These are phyloP conservation scores for Drosophila sproati DNA, from an alignment of 1,140 invertebrate species.

Conservation along the genomic window DNA sequence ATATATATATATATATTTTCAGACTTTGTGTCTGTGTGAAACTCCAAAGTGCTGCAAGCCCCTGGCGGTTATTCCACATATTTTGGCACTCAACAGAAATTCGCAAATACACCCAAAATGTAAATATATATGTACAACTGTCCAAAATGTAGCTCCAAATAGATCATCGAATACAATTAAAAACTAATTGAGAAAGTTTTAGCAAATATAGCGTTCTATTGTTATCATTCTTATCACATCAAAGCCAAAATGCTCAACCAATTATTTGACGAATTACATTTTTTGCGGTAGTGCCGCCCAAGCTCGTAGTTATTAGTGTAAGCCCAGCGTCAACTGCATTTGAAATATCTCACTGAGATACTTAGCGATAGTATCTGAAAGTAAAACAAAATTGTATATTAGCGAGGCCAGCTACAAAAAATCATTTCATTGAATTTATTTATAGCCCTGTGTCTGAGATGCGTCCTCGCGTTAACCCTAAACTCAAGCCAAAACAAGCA, in stretches of 20 bases:
- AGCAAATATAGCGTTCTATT: constrained; percentile 44
- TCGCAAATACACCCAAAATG: not conserved
- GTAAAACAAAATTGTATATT: constrained; percentile 52
- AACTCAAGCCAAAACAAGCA: constrained; percentile 7
- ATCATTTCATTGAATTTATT: constrained; percentile 16
- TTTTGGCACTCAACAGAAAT: not conserved
- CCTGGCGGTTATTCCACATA: not conserved
- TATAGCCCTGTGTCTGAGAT: constrained; percentile 48
- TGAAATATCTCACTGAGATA: constrained; percentile 7
- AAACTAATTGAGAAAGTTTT: constrained; percentile 39
- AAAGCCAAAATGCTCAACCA: constrained; percentile 41
- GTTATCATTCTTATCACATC: constrained; percentile 47
- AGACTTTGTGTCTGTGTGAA: not conserved
- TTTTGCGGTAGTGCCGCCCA: constrained; percentile 11
- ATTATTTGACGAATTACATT: constrained; percentile 26
- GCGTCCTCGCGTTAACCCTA: constrained; percentile 9
- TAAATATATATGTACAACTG: constrained; percentile 2
- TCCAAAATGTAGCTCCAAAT: constrained; percentile 1
- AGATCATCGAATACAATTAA: constrained; percentile 24
- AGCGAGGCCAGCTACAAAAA: constrained; percentile 11
- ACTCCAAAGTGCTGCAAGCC: not conserved
- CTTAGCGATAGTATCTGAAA: constrained; percentile 73
- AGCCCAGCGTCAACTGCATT: constrained; percentile 10
- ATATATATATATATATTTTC: not conserved
- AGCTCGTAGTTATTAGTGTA: constrained; percentile 13